Evolutionary conservation across 2,797 vertebrate species (phyloP), one percentile per base, ranked within the genome.

Genomic region (Myripristis murdjan): DNA sequence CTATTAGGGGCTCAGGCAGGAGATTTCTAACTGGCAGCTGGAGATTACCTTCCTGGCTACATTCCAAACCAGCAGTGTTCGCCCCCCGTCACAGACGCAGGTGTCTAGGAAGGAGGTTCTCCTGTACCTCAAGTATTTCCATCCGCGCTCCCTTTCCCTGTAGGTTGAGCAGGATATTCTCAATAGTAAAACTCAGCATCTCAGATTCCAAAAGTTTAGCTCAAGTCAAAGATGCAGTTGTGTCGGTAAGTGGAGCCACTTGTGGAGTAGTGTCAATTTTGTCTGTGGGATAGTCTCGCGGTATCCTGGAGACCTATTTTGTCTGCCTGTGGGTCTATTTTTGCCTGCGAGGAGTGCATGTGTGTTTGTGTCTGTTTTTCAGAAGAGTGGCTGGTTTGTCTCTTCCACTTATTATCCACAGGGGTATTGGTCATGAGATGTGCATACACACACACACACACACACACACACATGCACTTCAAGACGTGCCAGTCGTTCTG

Each of bases 251-350:
- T 47, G 58, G 44, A 68, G 39, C 65, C 73, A 48, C 82, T 59
- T 67, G 51, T 67, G 75, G 70, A 75, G 58, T 66, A 4, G 51
- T 58, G 76, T 83, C 68, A 44, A 11, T 77, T 70, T 63, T 75
- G 77, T 77, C 71, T 86, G 81, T 76, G 86, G 81, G 83, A 55
- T 85, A 81, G 90, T 90, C 87, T 87, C 18, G 84, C 81, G 89
- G 90, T 89, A 37, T 79, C 64, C 75, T 2, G 12, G 51, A 80
- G 84, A 79, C 78, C 72, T 77, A 43, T 55, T 79, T 83, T 89
- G 85, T 87, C 80, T 88, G 63, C 73, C 14, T 5, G 22, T 12
- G 64, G 44, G 20, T 88, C 70, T 90, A 91, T 91, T 91, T 93
- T 66, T 79, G 80, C 77, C 74, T 26, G 33, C 15, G 11, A 64